Conservation (phyloP, 2,888 invertebrate species). For the Hirtodrosophila alboralis region DNA sequence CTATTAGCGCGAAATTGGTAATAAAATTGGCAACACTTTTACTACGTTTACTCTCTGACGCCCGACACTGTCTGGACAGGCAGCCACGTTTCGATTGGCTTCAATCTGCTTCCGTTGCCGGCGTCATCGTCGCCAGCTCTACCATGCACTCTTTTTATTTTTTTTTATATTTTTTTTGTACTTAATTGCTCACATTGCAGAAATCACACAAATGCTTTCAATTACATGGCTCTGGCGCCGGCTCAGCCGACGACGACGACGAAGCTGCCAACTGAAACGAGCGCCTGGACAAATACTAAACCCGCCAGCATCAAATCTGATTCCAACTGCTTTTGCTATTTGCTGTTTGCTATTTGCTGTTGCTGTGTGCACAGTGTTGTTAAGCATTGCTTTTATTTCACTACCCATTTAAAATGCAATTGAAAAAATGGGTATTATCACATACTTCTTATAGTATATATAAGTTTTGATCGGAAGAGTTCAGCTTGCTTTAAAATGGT, state of each 20-base stretch:
- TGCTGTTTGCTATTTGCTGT: no score
- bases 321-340: slow-evolving; percentile 2
- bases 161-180: no score
- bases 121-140: slow-evolving; percentile 14
- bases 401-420: no score
- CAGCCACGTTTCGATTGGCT: slow-evolving; percentile 39
- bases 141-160: slow-evolving; percentile 26
- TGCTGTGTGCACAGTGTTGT: no score
- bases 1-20: slow-evolving; percentile 65
- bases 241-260: slow-evolving; percentile 2
- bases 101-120: slow-evolving; percentile 35
- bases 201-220: slow-evolving; percentile 79
- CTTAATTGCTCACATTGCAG: slow-evolving; percentile 75
- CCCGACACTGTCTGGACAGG: slow-evolving; percentile 2
- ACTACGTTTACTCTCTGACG: slow-evolving; percentile 36
- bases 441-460: no score
- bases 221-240: slow-evolving; percentile 69
- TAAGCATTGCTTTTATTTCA: slow-evolving; percentile 24
- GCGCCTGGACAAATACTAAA: slow-evolving; percentile 66
- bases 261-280: slow-evolving; percentile 38
- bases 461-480: no score
- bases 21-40: slow-evolving; percentile 72
- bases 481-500: no score
- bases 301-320: slow-evolving; percentile 31
- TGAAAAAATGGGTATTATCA: no score